Evolutionary conservation across 2,888 invertebrate genomes (phyloP).

Genomic region (Chelonus formosanus): DNA sequence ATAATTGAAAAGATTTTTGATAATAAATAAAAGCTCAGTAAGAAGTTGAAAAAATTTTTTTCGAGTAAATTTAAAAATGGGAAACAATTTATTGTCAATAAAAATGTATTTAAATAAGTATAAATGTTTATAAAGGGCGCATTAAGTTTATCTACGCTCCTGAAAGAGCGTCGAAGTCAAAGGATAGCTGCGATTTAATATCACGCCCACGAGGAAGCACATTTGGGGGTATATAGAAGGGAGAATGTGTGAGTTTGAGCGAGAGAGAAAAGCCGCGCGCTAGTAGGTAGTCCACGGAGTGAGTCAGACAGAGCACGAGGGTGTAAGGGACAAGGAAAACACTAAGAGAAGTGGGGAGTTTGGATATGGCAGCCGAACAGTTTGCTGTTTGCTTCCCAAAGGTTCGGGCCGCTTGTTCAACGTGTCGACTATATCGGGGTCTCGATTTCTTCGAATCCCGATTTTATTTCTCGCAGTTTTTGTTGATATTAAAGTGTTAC

Average conservation of each 20-base stretch:
- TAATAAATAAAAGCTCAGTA: too few species aligned
- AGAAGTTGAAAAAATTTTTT: too few species aligned
- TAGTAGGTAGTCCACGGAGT: conserved; percentile 16
- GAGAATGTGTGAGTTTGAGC: conserved; percentile 13
- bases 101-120: background rate
- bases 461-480: conserved; percentile 12
- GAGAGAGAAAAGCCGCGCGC: conserved; percentile 12
- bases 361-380: conserved; percentile 64
- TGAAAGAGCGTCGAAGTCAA: conserved; percentile 38
- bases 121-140: conserved; percentile 3
- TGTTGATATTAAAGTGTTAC: conserved; percentile 43
- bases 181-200: conserved; percentile 61
- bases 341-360: conserved; percentile 52
- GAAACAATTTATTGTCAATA: background rate
- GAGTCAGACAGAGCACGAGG: conserved; percentile 30
- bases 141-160: conserved; percentile 36
- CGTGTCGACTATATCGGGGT: conserved; percentile 34
- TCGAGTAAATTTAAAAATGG: background rate
- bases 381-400: conserved; percentile 63
- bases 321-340: conserved; percentile 35
- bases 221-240: conserved; percentile 21
- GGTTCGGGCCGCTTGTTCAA: conserved; percentile 58
- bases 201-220: conserved; percentile 58
- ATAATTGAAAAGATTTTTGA: too few species aligned
- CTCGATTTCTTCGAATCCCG: conserved; percentile 11